These are phyloP conservation scores for Aradophagus sp. DNA, from an alignment of 1,140 invertebrate genomes.

Conservation along the genomic window DNA sequence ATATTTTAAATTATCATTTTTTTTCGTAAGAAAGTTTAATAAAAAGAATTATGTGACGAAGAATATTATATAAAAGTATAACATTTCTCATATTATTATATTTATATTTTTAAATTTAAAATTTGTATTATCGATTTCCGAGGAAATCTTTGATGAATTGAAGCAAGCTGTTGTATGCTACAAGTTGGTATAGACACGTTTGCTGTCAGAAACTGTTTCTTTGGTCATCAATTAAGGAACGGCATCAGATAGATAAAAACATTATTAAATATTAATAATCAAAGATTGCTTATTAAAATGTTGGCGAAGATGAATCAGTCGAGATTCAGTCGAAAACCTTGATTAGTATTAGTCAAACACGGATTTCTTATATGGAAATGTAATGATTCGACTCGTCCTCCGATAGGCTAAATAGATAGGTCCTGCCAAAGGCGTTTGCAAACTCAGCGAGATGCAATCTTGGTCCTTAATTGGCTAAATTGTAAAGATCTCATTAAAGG, in stretches of 20 bases:
- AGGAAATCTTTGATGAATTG: no score
- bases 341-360: constrained; percentile 34
- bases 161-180: no score
- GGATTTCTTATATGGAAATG: constrained; percentile 49
- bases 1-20: no score
- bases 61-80: no score
- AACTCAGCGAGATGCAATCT: constrained; percentile 43
- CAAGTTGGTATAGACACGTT: no score
- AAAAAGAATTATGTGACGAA: no score
- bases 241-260: no score
- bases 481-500: constrained; percentile 46
- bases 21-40: no score
- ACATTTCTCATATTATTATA: no score
- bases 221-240: constrained; percentile 28
- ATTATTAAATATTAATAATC: constrained; percentile 40
- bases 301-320: constrained; percentile 24
- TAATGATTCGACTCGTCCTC: constrained; percentile 47
- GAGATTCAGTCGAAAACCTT: constrained; percentile 21
- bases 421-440: constrained; percentile 46
- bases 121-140: no score
- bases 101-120: no score
- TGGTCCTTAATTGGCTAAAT: constrained; percentile 50
- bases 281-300: constrained; percentile 19
- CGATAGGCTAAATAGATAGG: constrained; percentile 53
- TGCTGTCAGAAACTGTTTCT: no score